Base-by-base conservation (phyloP, 1,140 invertebrate species). In the Arion vulgaris region DNA sequence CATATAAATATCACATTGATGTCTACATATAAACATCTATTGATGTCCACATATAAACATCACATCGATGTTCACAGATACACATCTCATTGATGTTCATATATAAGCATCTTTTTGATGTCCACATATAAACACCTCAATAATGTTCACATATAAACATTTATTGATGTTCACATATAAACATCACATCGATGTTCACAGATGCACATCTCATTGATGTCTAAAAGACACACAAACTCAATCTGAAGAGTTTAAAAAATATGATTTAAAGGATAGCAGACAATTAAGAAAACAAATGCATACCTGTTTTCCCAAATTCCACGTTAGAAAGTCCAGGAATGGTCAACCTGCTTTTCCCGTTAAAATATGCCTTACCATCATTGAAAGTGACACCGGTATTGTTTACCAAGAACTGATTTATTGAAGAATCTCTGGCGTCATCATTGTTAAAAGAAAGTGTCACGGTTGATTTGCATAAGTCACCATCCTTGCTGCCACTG, bases 291-390 rank as follows among this genome's bases (percentile, higher is more conserved):
- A 45, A 15, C 5, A 45, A 4, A 13, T 26, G 15, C 28, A 39
- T n/a, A 78, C 76, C 34, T 23, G 79, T 85, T 32, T 17, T 28
- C 28, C 85, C 85, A 51, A 81, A 75, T 41, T 51, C 68, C 39
- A 49, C 39, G 82, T 86, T 86, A 78, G 85, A 81, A 77, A 86
- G 83, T 28, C 84, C 68, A 36, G 69, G 77, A n/a, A 86, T 62
- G 41, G 23, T 81, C 80, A 86, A 57, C 15, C 82, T 32, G 32
- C 66, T 72, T n/a, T 82, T 38, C 34, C 85, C 85, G 57, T 85
- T 39, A 41, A 86, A 86, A 72, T 80, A 81, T 53, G 84, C 85
- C 32, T 80, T 82, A n/a, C 85, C 85, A 36, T 80, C 39, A 28
- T 32, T 49, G n/a, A 86, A 81, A 13, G 36, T 38, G 26, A 86